Evolutionary conservation across 2,888 invertebrate species (phyloP), one percentile per base, ranked within the genome.

Genomic region (Synanthedon myopaeformis): DNA sequence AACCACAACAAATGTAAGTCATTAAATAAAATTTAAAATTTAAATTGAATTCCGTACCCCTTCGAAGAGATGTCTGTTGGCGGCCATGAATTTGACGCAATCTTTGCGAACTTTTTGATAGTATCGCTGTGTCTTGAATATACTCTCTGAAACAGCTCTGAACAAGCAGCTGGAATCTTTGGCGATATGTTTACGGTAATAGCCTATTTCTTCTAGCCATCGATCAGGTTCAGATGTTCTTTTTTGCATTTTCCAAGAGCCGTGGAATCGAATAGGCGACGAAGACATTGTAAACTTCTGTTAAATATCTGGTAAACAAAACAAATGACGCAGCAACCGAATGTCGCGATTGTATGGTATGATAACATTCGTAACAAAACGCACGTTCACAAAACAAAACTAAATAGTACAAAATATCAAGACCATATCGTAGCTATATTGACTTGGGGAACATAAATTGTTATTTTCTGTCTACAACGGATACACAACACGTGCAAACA

Each of bases 151-250:
- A 53, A 96, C 92, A 11, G 94, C 94, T 64, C 97, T 90, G 81
- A 97, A 97, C 51, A 97, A 86, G 72, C 95, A 96, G 57, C 94
- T 94, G 53, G 95, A 93, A 87, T 97, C 97, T 68, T 93, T 92
- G 53, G 96, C 95, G 14, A 94, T 93, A 69, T 94, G 94, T 88
- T 97, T 97, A 64, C 96, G 90, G 76, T 94, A 96, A 69, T 92
- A 92, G 48, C 94, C 94, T 74, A 93, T 89, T 60, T 91, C 90
- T 65, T 94, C 94, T 63, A 96, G 81, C 91, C 93, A 95, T 66
- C 92, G 91, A 74, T 96, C 96, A 17, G 85, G 82, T 67, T 88
- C 88, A 51, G 88, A 85, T 41, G 80, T 74, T 61, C 87, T 82
- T 64, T 85, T 86, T 65, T 83, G 82, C 59, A 83, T 70, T 77